Conservation (phyloP, 2,888 invertebrate genomes). For the Stenodera caucasica region DNA sequence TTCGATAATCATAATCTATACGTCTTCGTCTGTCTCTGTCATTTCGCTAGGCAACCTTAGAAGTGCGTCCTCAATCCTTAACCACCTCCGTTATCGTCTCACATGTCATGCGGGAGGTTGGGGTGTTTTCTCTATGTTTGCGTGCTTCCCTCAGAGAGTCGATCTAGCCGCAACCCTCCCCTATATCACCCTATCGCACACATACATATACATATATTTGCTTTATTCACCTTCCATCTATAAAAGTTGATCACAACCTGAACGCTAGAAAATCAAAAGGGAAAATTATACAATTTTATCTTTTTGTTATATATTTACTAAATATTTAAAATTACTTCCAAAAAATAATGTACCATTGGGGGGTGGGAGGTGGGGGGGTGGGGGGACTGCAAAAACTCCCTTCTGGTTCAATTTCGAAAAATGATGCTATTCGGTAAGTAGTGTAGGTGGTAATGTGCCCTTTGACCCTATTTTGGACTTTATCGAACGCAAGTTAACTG, state of each 20-base stretch:
- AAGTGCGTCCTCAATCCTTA: constrained; percentile 7
- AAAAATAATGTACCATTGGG: too few relatives aligned
- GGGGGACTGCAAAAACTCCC: too few relatives aligned
- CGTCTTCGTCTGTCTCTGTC: neutral
- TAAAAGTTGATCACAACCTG: neutral
- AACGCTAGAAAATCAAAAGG: neutral
- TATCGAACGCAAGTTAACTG: neutral
- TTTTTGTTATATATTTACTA: too few relatives aligned
- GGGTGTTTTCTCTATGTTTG: constrained; percentile 6
- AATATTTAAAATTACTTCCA: too few relatives aligned
- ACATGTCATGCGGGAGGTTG: constrained; percentile 1
- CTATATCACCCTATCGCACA: neutral
- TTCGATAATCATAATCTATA: neutral
- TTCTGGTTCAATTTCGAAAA: too few relatives aligned
- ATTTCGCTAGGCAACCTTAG: neutral
- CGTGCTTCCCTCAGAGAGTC: constrained; percentile 4
- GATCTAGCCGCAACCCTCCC: constrained; percentile 5
- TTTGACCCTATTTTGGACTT: constrained; percentile 4
- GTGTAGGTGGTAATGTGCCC: neutral
- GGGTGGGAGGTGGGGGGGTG: too few relatives aligned
- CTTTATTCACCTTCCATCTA: neutral
- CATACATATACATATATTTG: neutral
- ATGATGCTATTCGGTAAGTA: neutral
- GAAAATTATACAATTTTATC: too few relatives aligned
- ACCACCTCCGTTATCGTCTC: constrained; percentile 1